Conservation (phyloP, 2,888 invertebrate species). For the Melieria picta region DNA sequence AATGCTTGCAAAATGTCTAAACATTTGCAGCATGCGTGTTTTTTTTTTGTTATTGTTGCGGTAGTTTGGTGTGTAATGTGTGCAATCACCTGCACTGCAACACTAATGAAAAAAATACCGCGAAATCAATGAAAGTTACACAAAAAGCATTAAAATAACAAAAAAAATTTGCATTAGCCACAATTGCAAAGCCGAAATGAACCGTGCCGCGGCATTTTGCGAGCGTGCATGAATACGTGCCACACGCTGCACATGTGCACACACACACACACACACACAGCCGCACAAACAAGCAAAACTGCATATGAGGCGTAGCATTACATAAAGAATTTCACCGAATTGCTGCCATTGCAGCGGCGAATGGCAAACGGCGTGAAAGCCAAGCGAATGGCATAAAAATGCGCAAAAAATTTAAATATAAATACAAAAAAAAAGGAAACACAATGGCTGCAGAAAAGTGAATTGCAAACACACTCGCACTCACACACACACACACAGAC, state of each 20-base stretch:
- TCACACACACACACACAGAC: not conserved
- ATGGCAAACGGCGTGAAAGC: conserved; percentile 30
- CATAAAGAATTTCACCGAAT: conserved; percentile 20
- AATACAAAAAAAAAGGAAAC: conserved; percentile 2
- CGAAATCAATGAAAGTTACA: conserved; percentile 52
- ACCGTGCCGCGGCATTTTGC: conserved; percentile 20
- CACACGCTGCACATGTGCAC: conserved; percentile 37
- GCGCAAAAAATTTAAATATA: not conserved
- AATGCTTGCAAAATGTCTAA: too few relatives aligned
- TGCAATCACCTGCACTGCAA: not conserved
- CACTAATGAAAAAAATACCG: conserved; percentile 11
- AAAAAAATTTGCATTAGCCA: not conserved
- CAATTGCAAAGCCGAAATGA: too few relatives aligned
- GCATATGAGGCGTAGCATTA: not conserved
- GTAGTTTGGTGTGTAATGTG: conserved; percentile 14
- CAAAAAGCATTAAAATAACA: not conserved
- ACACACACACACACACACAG: conserved; percentile 43
- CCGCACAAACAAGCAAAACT: conserved; percentile 47
- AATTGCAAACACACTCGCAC: not conserved
- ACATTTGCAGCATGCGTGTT: not conserved
- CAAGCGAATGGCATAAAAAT: conserved; percentile 6
- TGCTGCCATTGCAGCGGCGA: conserved; percentile 1
- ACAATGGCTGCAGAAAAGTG: conserved; percentile 36
- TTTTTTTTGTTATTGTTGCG: conserved; percentile 34
- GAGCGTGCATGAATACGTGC: conserved; percentile 32